Percentiles rank a stretch among this genome's conserved stretches.
Evolutionary conservation across 2,113 vertebrate species (phyloP).

Genomic region (Bostrychus sinensis): DNA sequence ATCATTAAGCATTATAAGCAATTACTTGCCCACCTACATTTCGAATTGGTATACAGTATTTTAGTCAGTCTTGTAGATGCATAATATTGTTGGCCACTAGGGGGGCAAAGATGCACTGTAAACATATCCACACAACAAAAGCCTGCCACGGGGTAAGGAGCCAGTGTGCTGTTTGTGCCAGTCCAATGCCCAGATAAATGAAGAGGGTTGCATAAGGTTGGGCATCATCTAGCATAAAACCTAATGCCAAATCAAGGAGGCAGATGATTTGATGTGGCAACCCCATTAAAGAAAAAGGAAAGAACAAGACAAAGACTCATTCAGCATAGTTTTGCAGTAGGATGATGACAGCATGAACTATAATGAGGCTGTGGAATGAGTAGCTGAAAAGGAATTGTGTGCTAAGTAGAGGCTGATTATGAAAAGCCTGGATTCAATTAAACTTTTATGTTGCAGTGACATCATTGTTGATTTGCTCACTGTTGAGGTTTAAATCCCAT

Average conservation of each 20-base stretch:
- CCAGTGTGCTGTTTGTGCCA: too few relatives aligned
- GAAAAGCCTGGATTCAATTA: background rate
- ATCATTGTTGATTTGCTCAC: background rate
- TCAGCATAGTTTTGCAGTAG: constrained; percentile 6
- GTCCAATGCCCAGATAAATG: too few relatives aligned
- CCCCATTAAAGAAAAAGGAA: too few relatives aligned
- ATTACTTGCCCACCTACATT: constrained; percentile 11
- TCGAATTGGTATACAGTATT: constrained; percentile 6
- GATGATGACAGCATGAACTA: constrained; percentile 1
- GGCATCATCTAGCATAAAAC: too few relatives aligned
- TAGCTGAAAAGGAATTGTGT: constrained; percentile 9
- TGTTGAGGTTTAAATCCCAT: constrained; percentile 2
- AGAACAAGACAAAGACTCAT: too few relatives aligned
- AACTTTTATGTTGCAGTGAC: constrained; percentile 3
- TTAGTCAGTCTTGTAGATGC: background rate
- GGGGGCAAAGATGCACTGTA: constrained; percentile 19
- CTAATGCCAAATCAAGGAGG: too few relatives aligned
- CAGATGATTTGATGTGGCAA: too few relatives aligned
- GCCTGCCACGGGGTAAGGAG: too few relatives aligned
- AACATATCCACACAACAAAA: background rate
- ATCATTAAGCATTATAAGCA: constrained; percentile 8
- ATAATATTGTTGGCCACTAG: constrained; percentile 45
- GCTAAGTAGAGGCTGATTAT: background rate
- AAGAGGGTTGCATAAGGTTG: too few relatives aligned
- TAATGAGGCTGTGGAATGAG: background rate